Evolutionary conservation across 2,113 vertebrate genomes (phyloP).

Genomic region (Platanista minor): DNA sequence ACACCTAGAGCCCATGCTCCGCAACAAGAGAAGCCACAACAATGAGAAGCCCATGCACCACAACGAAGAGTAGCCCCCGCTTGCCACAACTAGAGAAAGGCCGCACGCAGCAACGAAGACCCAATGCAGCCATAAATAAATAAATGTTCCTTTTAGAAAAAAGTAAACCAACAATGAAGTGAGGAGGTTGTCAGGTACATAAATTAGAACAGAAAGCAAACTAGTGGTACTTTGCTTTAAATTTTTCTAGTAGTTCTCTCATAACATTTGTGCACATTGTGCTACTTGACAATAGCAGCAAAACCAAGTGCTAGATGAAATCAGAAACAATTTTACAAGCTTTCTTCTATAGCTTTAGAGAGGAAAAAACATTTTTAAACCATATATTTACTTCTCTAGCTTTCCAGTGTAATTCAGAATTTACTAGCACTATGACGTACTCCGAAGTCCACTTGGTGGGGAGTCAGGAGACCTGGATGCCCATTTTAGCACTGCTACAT

Average conservation of each 20-base stretch:
- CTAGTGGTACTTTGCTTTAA: not conserved
- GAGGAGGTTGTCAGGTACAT: not conserved
- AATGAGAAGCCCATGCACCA: too few relatives aligned
- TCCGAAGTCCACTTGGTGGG: not conserved
- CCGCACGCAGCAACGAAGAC: too few relatives aligned
- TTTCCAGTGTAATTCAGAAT: not conserved
- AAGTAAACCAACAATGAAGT: not conserved
- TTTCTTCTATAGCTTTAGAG: not conserved
- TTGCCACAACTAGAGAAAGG: too few relatives aligned
- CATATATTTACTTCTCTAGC: not conserved
- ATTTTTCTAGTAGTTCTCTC: not conserved
- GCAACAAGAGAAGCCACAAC: too few relatives aligned
- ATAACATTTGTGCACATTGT: not conserved
- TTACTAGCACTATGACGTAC: not conserved
- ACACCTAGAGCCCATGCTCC: too few relatives aligned
- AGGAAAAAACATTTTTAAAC: not conserved
- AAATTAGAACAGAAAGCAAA: not conserved
- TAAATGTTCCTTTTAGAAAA: too few relatives aligned
- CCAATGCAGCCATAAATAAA: too few relatives aligned
- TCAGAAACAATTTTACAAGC: not conserved
- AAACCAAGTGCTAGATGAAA: not conserved
- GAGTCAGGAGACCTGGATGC: not conserved
- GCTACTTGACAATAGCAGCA: not conserved
- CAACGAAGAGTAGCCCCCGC: too few relatives aligned
- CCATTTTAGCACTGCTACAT: not conserved